These are phyloP conservation scores for Mythimna vitellina DNA, from an alignment of 2,888 invertebrate species.

Conservation along the genomic window DNA sequence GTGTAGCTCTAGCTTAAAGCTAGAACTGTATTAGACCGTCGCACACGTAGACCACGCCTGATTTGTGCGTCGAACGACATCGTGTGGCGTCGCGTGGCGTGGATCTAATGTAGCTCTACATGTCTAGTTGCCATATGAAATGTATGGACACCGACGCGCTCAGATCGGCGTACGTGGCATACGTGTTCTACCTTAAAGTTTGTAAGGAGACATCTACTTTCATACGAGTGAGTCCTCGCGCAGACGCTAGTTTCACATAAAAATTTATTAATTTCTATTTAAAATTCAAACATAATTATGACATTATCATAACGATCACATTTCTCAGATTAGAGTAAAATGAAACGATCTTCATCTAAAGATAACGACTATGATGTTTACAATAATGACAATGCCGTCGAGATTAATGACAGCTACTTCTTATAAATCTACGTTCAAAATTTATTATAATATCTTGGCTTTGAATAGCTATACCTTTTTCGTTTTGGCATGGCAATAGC, in stretches of 20 bases:
- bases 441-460: slow-evolving; percentile 8
- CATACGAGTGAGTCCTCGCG: too few species aligned
- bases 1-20: too few species aligned
- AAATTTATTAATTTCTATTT: not conserved
- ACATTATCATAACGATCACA: slow-evolving; percentile 2
- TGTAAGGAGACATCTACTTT: too few species aligned
- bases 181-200: too few species aligned
- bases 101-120: too few species aligned
- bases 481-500: not conserved
- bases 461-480: not conserved
- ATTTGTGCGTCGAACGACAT: too few species aligned
- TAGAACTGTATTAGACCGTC: too few species aligned
- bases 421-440: slow-evolving; percentile 23
- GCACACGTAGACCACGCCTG: too few species aligned
- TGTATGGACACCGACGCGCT: too few species aligned
- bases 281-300: not conserved
- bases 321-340: slow-evolving; percentile 17
- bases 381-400: slow-evolving; percentile 23
- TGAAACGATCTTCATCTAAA: slow-evolving; percentile 6
- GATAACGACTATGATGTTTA: slow-evolving; percentile 25
- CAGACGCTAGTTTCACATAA: not conserved
- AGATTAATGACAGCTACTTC: slow-evolving; percentile 30
- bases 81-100: too few species aligned
- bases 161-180: too few species aligned
- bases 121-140: too few species aligned